A percentile compares a stretch with the other conserved stretches of the same genome.
These are phyloP conservation scores for Harpagifer antarcticus DNA, from an alignment of 2,797 vertebrate genomes.

Conservation along the genomic window DNA sequence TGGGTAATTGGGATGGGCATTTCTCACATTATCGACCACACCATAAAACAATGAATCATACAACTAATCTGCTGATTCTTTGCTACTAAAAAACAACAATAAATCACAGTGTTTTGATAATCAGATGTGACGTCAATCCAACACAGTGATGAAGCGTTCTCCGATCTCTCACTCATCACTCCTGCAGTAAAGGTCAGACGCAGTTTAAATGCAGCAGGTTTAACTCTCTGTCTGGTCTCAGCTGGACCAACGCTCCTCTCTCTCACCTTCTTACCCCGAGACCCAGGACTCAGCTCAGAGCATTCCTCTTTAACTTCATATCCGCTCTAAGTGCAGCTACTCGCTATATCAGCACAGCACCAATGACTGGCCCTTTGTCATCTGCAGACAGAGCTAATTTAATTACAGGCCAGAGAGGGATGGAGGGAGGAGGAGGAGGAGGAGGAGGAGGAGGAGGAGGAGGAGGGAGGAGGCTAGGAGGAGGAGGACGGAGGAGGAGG, in stretches of 20 bases:
- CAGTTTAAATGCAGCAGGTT: background rate
- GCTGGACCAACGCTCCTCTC: slow-evolving; percentile 21
- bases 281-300: slow-evolving; percentile 43
- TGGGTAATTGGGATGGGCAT: background rate
- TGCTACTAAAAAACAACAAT: background rate
- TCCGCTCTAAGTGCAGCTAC: slow-evolving; percentile 71
- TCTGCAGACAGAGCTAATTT: slow-evolving; percentile 75
- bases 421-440: slow-evolving; percentile 13
- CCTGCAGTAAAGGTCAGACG: slow-evolving; percentile 19
- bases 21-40: background rate
- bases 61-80: background rate
- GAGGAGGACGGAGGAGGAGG: no score
- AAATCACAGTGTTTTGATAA: no score
- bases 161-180: background rate
- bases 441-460: background rate
- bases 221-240: slow-evolving; percentile 10
- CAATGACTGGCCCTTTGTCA: slow-evolving; percentile 80
- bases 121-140: background rate
- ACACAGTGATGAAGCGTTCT: background rate
- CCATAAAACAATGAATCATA: background rate
- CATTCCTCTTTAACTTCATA: slow-evolving; percentile 81
- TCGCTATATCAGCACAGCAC: slow-evolving; percentile 67
- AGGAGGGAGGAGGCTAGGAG: slow-evolving; percentile 21
- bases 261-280: slow-evolving; percentile 36
- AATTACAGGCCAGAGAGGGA: slow-evolving; percentile 64